Evolutionary conservation across 2,797 vertebrate genomes (phyloP), one percentile per base, ranked within the genome.

Genomic region (Rallus crepitans): DNA sequence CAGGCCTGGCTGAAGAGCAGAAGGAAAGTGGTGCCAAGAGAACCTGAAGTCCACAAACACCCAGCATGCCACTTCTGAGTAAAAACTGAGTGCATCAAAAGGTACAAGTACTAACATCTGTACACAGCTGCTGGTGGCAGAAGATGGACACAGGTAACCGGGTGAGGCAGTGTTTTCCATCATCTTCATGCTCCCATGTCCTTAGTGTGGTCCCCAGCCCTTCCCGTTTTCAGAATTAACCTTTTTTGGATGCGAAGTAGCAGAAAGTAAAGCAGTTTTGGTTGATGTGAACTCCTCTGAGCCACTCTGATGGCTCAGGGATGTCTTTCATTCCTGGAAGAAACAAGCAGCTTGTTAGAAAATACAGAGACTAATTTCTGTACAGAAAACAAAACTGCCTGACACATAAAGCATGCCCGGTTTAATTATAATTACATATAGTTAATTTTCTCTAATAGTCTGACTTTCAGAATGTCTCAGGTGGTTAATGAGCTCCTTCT

Each of bases 261-360:
- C 89, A 96, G 78, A 85, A 83, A 89, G 89, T 80, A 87, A 95
- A 95, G 76, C 82, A 93, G 6, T 19, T 73, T 30, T 6, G 57
- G 77, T 76, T 7, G 23, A 40, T 3, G 53, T 60, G 37, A 70
- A 60, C n/a, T 90, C 28, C n/a, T 90, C 28, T 47, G 55, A 78
- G 82, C 89, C 82, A 87, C 65, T 75, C 48, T 57, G 60, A 18
- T 28, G 64, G 81, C 60, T 60, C 11, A 45, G 37, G 69, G 16
- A n/a, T 47, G 52, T 50, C 42, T 80, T 88, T 98, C 97, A 98
- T 96, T 98, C 98, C 98, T 99, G 96, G 98, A 96, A 96, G 93
- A 98, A 97, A 98, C 82, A 98, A 98, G 95, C 72, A 96, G 93
- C 95, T 94, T 94, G 97, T 98, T 98, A 98, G 95, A 72, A 90